These are phyloP conservation scores for Phoebastria nigripes DNA, from an alignment of 2,797 vertebrate genomes.

Conservation along the genomic window DNA sequence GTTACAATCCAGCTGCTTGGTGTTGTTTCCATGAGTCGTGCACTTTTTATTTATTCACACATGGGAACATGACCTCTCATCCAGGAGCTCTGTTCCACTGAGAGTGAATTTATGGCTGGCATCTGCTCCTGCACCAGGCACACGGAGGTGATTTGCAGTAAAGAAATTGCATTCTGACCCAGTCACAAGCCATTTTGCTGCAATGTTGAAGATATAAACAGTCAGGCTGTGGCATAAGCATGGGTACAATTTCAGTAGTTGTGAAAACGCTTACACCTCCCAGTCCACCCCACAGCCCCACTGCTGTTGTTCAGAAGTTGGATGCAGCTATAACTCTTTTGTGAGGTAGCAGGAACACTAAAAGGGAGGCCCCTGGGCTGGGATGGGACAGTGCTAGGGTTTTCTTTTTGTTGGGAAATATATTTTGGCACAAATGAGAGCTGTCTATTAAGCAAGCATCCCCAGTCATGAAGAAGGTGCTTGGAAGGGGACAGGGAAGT, in stretches of 20 bases:
- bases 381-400: neutral
- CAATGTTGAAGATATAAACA: neutral
- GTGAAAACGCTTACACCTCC: neutral
- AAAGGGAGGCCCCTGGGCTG: neutral
- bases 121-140: neutral
- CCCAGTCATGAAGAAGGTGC: neutral
- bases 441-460: neutral
- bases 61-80: conserved; percentile 9
- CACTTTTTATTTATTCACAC: conserved; percentile 24
- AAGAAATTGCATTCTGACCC: conserved; percentile 4
- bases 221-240: neutral
- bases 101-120: conserved; percentile 30
- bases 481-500: neutral
- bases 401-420: neutral
- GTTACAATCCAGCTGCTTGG: neutral
- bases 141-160: conserved; percentile 5
- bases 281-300: neutral
- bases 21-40: neutral
- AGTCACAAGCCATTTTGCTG: neutral
- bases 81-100: neutral
- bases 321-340: neutral
- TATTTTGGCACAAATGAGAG: neutral
- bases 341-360: neutral
- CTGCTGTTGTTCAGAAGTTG: neutral
- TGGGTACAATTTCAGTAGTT: neutral